Evolutionary conservation across 2,888 invertebrate genomes (phyloP).

Genomic region (Lamproptera curius): DNA sequence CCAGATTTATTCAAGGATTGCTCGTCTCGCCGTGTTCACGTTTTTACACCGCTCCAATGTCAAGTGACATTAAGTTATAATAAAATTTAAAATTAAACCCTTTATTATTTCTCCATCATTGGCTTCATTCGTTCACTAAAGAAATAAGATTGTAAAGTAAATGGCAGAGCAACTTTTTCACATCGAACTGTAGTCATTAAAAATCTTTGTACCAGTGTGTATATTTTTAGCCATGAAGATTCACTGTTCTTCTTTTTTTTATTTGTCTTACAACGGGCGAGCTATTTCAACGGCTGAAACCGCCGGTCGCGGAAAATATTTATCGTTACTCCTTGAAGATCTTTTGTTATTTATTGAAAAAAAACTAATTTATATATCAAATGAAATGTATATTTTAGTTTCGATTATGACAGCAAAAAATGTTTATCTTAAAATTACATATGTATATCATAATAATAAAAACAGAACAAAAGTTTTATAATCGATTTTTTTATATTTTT

Average conservation of each 20-base stretch:
- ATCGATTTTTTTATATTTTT: no score
- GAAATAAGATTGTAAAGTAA: slow-evolving; percentile 17
- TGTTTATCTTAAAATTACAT: no score
- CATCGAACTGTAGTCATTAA: slow-evolving; percentile 16
- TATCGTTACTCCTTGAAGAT: no score
- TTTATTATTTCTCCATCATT: slow-evolving; percentile 46
- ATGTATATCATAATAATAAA: no score
- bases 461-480: no score
- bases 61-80: slow-evolving; percentile 14
- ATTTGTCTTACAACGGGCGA: slow-evolving; percentile 4
- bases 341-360: no score
- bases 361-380: no score
- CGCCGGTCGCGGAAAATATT: no score
- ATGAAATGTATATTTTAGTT: no score
- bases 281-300: slow-evolving; percentile 14
- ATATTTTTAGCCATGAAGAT: slow-evolving; percentile 16
- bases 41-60: background rate
- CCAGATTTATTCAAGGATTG: slow-evolving; percentile 1
- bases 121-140: slow-evolving; percentile 10
- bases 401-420: no score
- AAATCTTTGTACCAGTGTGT: slow-evolving; percentile 1
- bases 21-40: background rate
- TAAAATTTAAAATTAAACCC: slow-evolving; percentile 31
- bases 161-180: slow-evolving; percentile 13
- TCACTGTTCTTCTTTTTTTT: slow-evolving; percentile 14